Conservation (phyloP, 1,140 invertebrate genomes). For the Drosophila yakuba region DNA sequence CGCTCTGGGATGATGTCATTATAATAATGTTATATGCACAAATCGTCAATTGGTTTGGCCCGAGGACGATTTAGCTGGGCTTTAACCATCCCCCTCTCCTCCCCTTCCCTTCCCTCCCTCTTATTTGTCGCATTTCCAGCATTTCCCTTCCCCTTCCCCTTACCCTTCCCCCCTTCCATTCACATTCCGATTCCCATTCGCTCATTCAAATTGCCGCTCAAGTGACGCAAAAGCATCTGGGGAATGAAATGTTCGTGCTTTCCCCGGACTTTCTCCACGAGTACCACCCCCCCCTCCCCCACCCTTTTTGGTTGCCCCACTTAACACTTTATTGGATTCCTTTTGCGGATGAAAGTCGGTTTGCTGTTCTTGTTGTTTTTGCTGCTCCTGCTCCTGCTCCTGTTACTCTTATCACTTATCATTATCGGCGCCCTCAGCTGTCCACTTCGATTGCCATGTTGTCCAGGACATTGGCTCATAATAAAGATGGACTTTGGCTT, state of each 20-base stretch:
- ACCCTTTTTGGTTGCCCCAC: constrained; percentile 11
- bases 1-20: constrained; percentile 57
- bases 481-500: constrained; percentile 66
- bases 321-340: constrained; percentile 74
- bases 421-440: constrained; percentile 54
- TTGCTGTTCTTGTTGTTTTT: background rate
- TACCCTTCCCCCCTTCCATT: constrained; percentile 24
- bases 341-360: constrained; percentile 17
- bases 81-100: background rate
- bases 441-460: constrained; percentile 54
- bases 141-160: constrained; percentile 15
- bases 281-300: background rate
- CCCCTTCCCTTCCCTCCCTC: background rate
- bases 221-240: constrained; percentile 64
- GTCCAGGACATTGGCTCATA: constrained; percentile 51
- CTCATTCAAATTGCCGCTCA: constrained; percentile 54
- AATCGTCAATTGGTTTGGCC: constrained; percentile 63
- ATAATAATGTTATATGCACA: constrained; percentile 66
- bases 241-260: constrained; percentile 48
- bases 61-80: constrained; percentile 25
- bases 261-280: background rate
- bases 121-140: constrained; percentile 1
- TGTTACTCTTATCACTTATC: constrained; percentile 33
- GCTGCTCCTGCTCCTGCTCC: background rate
- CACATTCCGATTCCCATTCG: constrained; percentile 45